Conservation (phyloP, 2,888 invertebrate genomes). For the Agrochola circellaris region DNA sequence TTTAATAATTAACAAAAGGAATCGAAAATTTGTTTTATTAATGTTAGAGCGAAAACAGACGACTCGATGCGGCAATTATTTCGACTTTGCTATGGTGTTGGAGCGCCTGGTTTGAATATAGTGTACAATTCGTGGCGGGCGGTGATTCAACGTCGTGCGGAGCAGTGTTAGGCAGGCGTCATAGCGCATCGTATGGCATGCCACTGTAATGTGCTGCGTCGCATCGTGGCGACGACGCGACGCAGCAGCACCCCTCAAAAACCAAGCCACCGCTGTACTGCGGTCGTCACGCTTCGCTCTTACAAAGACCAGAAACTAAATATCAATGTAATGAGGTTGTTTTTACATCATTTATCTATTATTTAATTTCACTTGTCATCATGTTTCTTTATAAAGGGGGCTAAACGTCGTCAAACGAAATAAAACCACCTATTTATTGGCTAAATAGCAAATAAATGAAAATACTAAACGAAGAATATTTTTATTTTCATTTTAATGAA, state of each 20-base stretch:
- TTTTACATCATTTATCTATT: neutral
- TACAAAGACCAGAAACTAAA: neutral
- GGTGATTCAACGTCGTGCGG: neutral
- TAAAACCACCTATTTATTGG: too few species aligned
- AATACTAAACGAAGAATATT: too few species aligned
- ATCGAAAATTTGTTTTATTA: neutral
- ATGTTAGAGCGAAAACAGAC: neutral
- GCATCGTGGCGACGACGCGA: too few species aligned
- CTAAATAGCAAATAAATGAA: too few species aligned
- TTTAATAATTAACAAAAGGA: neutral
- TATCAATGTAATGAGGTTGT: neutral
- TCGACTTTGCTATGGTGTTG: neutral
- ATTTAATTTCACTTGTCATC: neutral
- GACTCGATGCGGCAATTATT: neutral
- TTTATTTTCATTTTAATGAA: too few species aligned
- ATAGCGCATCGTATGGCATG: neutral
- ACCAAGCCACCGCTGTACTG: too few species aligned
- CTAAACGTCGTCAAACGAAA: neutral
- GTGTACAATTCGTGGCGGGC: neutral
- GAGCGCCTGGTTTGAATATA: neutral
- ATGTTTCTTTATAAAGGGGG: neutral
- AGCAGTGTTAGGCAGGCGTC: neutral
- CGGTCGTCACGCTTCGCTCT: neutral
- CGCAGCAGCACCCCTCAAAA: neutral
- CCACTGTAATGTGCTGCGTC: too few species aligned